Evolutionary conservation across 2,113 vertebrate genomes (phyloP).

Genomic region (Gasterosteus nipponicus): DNA sequence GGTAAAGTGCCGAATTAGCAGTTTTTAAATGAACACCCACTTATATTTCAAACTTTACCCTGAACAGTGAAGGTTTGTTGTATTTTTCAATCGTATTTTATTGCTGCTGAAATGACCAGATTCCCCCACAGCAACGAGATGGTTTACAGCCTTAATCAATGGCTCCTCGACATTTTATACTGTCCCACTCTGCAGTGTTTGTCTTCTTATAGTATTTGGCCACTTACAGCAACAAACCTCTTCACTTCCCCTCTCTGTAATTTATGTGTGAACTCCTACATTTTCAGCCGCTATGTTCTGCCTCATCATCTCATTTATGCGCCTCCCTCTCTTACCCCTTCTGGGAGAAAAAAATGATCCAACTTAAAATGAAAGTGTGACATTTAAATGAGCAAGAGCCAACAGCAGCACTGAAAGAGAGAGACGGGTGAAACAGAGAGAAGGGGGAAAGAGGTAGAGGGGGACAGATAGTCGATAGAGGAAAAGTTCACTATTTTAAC

Average conservation of each 20-base stretch:
- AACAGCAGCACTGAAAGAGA: conserved; percentile 27
- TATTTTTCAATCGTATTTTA: conserved; percentile 22
- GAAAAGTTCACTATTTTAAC: neutral
- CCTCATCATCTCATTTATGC: conserved; percentile 35
- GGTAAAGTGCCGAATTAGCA: no score
- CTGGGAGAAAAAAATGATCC: conserved; percentile 55
- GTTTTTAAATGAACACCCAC: no score
- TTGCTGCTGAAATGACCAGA: conserved; percentile 39
- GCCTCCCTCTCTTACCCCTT: conserved; percentile 25
- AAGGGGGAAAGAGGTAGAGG: conserved; percentile 9
- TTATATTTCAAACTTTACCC: neutral
- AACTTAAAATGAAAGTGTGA: conserved; percentile 62
- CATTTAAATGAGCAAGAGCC: conserved; percentile 57
- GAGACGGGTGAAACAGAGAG: neutral
- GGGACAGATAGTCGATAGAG: conserved; percentile 14
- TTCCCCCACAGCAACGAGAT: conserved; percentile 27
- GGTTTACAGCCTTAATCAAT: neutral
- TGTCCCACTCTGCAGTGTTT: conserved; percentile 26
- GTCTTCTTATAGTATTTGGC: conserved; percentile 46
- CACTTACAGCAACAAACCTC: conserved; percentile 47
- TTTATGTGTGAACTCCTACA: conserved; percentile 59
- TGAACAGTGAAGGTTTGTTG: neutral
- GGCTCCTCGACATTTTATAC: neutral
- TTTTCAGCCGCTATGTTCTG: conserved; percentile 49
- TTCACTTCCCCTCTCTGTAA: conserved; percentile 30